Base-by-base conservation (phyloP, 2,113 vertebrate species). In the Anarrhichthys ocellatus region DNA sequence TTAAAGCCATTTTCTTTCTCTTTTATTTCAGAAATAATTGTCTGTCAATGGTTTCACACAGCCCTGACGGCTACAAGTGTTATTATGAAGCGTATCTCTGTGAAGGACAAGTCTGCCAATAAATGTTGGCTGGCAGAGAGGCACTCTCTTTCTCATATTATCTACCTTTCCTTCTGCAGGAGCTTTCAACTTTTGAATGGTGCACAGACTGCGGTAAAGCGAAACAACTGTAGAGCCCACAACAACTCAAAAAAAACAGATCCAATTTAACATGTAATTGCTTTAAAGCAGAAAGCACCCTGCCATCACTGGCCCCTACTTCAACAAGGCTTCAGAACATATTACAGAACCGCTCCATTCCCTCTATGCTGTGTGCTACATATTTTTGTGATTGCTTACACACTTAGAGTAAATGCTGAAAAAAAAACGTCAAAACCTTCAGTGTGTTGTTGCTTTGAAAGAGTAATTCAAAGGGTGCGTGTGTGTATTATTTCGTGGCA, bases 21-120 rank as follows among this genome's bases (percentile, higher is more conserved):
- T n/a, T 75, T 42, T 29, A 40, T 8, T 18, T 40, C 32, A 27
- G 20, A 48, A 50, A 50, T 34, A 8, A 15, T 36, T 1, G 6
- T n/a, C 17, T 40, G 22, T 56, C n/a, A 40, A 6, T 54, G 32
- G 6, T 14, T 44, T 54, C 32, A 38, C 48, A 42, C 36, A 24
- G 66, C 67, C 29, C 7, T 71, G 65, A 48, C 6, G 13, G 54
- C 18, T 46, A 54, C 64, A 71, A 24, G 22, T 14, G 62, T 68
- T 64, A 27, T 8, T 66, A 10, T 73, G 20, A 29, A 75, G 64
- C 42, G 40, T 42, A 32, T 24, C 46, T 46, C 44, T 17, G 24
- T 84, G 62, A 72, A 83, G 66, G 52, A 63, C 61, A 78, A 42
- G 22, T 73, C 40, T 80, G 78, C 18, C 66, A 50, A 67, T 59